phyloP scores from a whole-genome alignment of 2,888 invertebrate genomes.

The Chaetoderma sp. region DNA sequence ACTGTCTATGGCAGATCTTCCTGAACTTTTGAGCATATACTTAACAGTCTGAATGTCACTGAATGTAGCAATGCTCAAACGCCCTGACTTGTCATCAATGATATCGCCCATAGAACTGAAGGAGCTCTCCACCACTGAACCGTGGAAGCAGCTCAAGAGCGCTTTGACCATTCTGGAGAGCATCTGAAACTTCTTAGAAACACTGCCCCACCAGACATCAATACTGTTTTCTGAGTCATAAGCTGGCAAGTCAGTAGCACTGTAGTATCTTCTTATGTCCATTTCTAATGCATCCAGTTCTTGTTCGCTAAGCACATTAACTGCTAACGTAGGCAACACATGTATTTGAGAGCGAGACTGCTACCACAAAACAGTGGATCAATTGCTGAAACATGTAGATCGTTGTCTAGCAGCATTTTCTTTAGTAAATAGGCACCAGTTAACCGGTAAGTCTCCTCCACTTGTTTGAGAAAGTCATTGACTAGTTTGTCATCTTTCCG shows the following conservation, averaged over 20 bases:
- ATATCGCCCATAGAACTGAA: constrained; percentile 42
- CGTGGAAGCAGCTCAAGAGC: constrained; percentile 36
- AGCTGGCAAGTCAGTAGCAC: constrained; percentile 9
- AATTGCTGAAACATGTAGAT: too few relatives aligned
- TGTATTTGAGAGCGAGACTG: constrained; percentile 16
- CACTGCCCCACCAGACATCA: neutral
- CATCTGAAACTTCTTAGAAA: neutral
- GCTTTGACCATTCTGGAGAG: constrained; percentile 28
- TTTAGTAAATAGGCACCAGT: constrained; percentile 25
- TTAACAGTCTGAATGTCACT: constrained; percentile 36
- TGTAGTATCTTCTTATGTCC: constrained; percentile 22
- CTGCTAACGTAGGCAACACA: constrained; percentile 22
- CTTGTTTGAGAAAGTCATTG: too few relatives aligned
- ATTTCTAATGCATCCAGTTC: constrained; percentile 22
- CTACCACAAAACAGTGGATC: constrained; percentile 24
- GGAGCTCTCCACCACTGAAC: constrained; percentile 34
- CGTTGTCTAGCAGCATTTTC: constrained; percentile 37
- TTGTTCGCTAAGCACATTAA: constrained; percentile 26
- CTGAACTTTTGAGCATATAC: constrained; percentile 30
- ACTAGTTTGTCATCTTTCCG: too few relatives aligned
- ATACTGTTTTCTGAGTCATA: neutral
- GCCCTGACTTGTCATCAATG: constrained; percentile 28
- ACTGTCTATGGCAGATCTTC: constrained; percentile 16
- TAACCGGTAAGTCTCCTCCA: constrained; percentile 15
- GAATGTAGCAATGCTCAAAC: constrained; percentile 29